Evolutionary conservation across 2,113 vertebrate genomes (phyloP), one percentile per base, ranked within the genome.

Genomic region (Elachura formosa): DNA sequence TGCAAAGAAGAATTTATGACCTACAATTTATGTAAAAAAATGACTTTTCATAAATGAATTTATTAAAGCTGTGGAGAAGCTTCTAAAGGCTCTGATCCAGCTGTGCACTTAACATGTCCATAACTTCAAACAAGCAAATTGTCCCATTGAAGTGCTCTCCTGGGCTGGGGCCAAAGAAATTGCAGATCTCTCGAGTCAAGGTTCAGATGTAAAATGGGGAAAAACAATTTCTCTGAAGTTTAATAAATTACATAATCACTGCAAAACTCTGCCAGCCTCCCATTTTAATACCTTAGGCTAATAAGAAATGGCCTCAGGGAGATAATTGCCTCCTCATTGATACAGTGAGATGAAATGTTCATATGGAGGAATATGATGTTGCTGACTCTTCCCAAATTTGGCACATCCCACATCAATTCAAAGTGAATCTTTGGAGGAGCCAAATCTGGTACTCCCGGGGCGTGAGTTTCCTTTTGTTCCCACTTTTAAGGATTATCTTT

Each of bases 1-100:
- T 59, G 63, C 55, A 89, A 83, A 91, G 77, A 85, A 25, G 67
- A 90, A 96, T 97, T 96, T 90, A 94, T 87, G 64, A 45, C 31
- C 68, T 49, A 56, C 84, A 74, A 92, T 93, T 95, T 95, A 94
- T 92, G 80, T 87, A 85, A 87, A 91, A 87, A 94, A 93, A 82
- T 96, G 94, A 79, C 85, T 93, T 91, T 90, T 91, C 78, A 91
- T 94, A 85, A 93, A 96, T 95, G 90, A 94, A 74, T 91, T 85
- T 91, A 63, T 91, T 94, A 96, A 93, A 93, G 87, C 82, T 88
- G 74, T 86, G 75, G 59, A 95, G 80, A 92, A 92, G 73, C 28
- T 81, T 96, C 95, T 94, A 89, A 69, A 94, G 94, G 94, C 96
- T 94, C 94, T 71, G 84, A 87, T 96, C 93, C 93, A 96, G 84